Base-by-base conservation (phyloP, 1,140 invertebrate species). In the Solenopsis fugax region DNA sequence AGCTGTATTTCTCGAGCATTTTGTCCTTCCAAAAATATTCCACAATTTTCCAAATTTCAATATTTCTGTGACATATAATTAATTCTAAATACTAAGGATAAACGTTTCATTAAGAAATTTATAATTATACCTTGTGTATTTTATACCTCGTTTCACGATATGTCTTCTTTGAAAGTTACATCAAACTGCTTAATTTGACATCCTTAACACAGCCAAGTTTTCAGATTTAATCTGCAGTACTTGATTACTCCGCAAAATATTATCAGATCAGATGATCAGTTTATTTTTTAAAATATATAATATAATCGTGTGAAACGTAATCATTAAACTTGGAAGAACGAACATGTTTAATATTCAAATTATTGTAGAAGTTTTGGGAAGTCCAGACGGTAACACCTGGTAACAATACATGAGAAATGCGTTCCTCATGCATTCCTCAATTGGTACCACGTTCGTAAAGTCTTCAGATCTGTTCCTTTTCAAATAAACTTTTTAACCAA, bases 1-100 rank as follows among this genome's bases (percentile, higher is more conserved):
- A n/a, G 1, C 2, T 62, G 0, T 89, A 91, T 4, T 64, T 41
- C 1, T 56, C 4, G 2, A 75, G 9, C 18, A 75, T 77, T 56
- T 3, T 16, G 2, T 34, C n/a, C 0, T 21, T 45, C 16, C 21
- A 21, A 50, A 52, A 12, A 12, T n/a, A n/a, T n/a, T n/a, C n/a
- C n/a, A 13, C 24, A 16, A 37, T 16, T 50, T 52, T 1, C 29
- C 12, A 58, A 7, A 0, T 1, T 29, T 29, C 29, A 0, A 56
- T 7, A 29, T 62, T 29, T 45, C 21, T n/a, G 4, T 9, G 10
- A 54, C 45, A 67, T 6, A 4, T 29, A 29, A 29, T 29, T 29
- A 29, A 29, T 29, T 6, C 29, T 69, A 5, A 62, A 56, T 60
- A 62, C 21, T 76, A n/a, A 54, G 9, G 34, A 21, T 62, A 64